Evolutionary conservation across 2,888 invertebrate genomes (phyloP), one percentile per base, ranked within the genome.

Genomic region (Odontocerum albicorne): DNA sequence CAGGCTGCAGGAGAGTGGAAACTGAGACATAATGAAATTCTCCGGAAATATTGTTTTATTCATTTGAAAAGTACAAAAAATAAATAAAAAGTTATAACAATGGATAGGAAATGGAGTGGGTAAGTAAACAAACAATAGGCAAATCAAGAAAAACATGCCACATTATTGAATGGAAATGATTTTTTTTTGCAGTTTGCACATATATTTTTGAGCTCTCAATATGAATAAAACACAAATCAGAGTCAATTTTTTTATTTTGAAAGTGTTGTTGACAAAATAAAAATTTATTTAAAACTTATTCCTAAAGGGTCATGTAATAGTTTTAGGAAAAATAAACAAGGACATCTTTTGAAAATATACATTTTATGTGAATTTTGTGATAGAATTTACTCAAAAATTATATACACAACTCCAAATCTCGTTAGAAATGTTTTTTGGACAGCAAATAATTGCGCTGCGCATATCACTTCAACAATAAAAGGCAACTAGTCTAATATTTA

Each of bases 401-500:
- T n/a, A 10, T 27, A 10, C 27, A 27, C 27, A 27, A 27, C 10
- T 27, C 10, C 27, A 4, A 27, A 4, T 27, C 27, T 7, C 6
- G 6, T 27, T 10, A 7, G 27, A 27, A 27, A 27, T 7, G 27
- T 27, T n/a, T n/a, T n/a, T 36, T 49, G 49, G 39, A 33, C 33
- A 49, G 49, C 40, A 8, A 50, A 33, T 22, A 31, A 33, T 35
- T 50, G 16, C 22, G 27, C 43, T 13, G 22, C 15, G 27, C 32
- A n/a, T n/a, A n/a, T n/a, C n/a, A n/a, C n/a, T n/a, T 45, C 45
- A 15, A 17, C 16, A 20, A 35, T 36, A 15, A 38, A 55, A 49
- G 49, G 49, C 55, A 49, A 44, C 55, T 49, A 47, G 8, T 49
- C 20, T 21, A 39, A 32, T 50, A 51, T 56, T 43, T 53, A 57